A percentile compares a stretch with the other conserved stretches of the same genome.
phyloP scores from a whole-genome alignment of 2,888 invertebrate genomes.

The Helobdella robusta region DNA sequence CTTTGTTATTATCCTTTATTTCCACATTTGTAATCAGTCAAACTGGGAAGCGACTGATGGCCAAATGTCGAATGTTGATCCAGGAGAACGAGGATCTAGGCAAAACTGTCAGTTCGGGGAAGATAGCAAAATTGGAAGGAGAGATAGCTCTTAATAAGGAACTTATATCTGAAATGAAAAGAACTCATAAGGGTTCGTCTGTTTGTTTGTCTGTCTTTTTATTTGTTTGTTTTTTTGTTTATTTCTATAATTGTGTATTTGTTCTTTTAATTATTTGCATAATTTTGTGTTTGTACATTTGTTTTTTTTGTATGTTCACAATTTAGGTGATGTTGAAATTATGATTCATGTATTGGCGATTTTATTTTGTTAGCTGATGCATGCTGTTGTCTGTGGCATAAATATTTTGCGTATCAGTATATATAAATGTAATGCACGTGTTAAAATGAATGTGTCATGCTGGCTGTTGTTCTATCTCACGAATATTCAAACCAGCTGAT shows the following conservation, averaged over 20 bases:
- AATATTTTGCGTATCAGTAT: no score
- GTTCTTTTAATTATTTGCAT: slow-evolving; percentile 2
- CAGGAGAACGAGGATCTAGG: slow-evolving; percentile 96
- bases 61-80: slow-evolving; percentile 82
- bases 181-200: slow-evolving; percentile 67
- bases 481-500: no score
- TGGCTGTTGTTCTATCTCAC: no score
- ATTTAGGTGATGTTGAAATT: no score
- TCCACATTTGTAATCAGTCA: slow-evolving; percentile 56
- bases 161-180: slow-evolving; percentile 89
- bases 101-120: slow-evolving; percentile 83
- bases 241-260: slow-evolving; percentile 4
- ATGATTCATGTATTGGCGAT: no score
- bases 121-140: slow-evolving; percentile 86
- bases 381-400: no score
- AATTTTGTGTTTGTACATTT: slow-evolving; percentile 6
- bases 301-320: neutral
- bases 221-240: slow-evolving; percentile 14
- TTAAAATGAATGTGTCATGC: no score
- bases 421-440: no score
- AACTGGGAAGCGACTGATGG: slow-evolving; percentile 94
- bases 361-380: no score
- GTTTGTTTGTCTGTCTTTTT: slow-evolving; percentile 10
- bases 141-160: slow-evolving; percentile 88
- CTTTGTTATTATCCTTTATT: neutral